Conservation (phyloP, 2,888 invertebrate species). For the Aphodius sticticus region DNA sequence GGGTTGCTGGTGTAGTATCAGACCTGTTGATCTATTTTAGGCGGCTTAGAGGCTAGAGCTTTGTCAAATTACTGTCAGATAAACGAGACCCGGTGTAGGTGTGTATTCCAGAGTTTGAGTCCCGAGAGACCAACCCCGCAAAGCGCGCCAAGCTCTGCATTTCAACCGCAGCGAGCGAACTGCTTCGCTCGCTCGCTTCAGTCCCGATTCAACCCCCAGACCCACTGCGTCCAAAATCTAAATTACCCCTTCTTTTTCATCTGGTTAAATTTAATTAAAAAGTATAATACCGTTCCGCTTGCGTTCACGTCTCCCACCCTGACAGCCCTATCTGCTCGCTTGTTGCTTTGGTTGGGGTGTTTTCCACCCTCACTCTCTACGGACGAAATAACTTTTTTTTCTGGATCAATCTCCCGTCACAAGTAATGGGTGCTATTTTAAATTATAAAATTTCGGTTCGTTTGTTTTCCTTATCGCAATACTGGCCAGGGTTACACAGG, state of each 20-base stretch:
- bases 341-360: conserved; percentile 8
- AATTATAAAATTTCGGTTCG: neutral
- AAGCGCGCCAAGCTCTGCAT: conserved; percentile 12
- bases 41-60: conserved; percentile 38
- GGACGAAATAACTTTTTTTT: neutral
- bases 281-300: conserved; percentile 21
- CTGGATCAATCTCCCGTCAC: neutral
- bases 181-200: neutral
- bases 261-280: conserved; percentile 22
- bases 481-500: no score
- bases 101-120: conserved; percentile 23
- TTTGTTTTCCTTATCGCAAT: no score
- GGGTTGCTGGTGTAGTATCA: neutral
- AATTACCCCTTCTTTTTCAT: conserved; percentile 11
- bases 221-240: neutral
- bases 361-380: neutral
- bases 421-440: neutral
- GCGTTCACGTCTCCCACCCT: neutral
- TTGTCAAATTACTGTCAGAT: conserved; percentile 42
- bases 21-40: conserved; percentile 42
- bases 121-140: conserved; percentile 14
- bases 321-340: conserved; percentile 6
- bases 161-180: neutral
- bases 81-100: conserved; percentile 29
- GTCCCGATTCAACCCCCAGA: neutral